Evolutionary conservation across 53 echinoderm and acorn worm genomes (phyloP), one percentile per base, ranked within the genome.

Genomic region (Henricia sp.): DNA sequence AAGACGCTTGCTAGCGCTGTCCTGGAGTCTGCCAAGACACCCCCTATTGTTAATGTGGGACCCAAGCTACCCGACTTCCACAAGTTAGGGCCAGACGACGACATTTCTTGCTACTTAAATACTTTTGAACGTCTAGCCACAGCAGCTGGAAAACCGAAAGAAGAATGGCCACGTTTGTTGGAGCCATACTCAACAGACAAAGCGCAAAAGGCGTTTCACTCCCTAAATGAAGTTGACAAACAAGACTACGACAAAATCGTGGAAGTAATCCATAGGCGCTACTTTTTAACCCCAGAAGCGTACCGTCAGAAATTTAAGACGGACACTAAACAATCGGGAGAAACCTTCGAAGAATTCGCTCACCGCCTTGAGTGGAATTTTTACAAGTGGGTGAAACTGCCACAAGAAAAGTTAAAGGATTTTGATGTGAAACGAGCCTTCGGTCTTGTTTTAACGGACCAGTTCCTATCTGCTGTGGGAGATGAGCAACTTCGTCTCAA

Each of bases 91-190:
- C 6, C 62, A 27, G 89, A 89, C 8, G 84, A 89, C 75, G 89
- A 89, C 30, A 26, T 89, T 16, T 56, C 56, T 42, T 83, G 71
- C 70, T 82, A 83, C 50, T 38, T 83, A 6, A 59, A 42, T 37
- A 88, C 83, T 17, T 88, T 88, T 83, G 83, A 88, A 71, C 37
- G 88, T 26, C 41, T 84, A n/a, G 73, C 84, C 39, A 85, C 52
- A 6, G 44, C 74, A n/a, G 60, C 58, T 5, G 19, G 50, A 3
- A 48, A 26, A 24, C 42, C 72, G 52, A 67, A 39, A 1, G 55
- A 53, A 17, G 62, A 76, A 1, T 86, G 70, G 78, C 37, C 86
- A 17, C 19, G 14, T 25, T 41, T 90, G 50, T 56, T 90, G 25
- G 90, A 86, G 32, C 60, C 85, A 10, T 86, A 69, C 26, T 27